Evolutionary conservation across 2,797 vertebrate genomes (phyloP).

Genomic region (Chelidonichthys spinosus): DNA sequence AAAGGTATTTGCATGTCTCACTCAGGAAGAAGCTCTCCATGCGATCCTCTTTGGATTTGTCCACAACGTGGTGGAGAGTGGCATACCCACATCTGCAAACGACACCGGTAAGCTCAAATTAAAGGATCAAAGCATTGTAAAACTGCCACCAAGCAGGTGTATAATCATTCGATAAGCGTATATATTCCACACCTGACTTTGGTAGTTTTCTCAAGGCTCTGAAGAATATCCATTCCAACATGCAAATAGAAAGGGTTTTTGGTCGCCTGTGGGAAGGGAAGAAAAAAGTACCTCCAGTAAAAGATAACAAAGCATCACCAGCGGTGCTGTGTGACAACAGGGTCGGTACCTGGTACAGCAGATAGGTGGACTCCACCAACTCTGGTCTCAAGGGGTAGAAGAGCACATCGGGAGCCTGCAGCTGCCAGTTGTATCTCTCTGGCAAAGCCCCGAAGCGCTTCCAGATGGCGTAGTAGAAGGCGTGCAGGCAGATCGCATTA

Average conservation of each 20-base stretch:
- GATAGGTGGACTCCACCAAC: slow-evolving; percentile 96
- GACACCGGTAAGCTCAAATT: slow-evolving; percentile 20
- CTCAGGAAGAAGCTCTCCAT: slow-evolving; percentile 99
- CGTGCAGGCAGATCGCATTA: slow-evolving; percentile 98
- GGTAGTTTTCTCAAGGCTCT: slow-evolving; percentile 97
- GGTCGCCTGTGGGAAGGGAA: slow-evolving; percentile 87
- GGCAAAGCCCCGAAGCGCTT: slow-evolving; percentile 97
- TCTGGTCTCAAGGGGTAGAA: slow-evolving; percentile 97
- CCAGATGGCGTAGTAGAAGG: slow-evolving; percentile 99
- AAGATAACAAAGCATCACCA: neutral
- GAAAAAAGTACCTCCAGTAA: neutral
- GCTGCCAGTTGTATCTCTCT: slow-evolving; percentile 98
- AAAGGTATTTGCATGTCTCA: slow-evolving; percentile 98
- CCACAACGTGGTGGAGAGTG: slow-evolving; percentile 96
- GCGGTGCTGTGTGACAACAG: neutral
- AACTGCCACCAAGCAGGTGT: neutral
- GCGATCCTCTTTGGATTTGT: slow-evolving; percentile 98
- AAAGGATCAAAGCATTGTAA: neutral
- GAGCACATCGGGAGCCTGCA: slow-evolving; percentile 95
- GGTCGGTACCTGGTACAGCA: slow-evolving; percentile 92
- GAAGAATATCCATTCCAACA: slow-evolving; percentile 98
- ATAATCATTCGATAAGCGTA: neutral
- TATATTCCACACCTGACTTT: slow-evolving; percentile 91
- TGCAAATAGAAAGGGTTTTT: slow-evolving; percentile 99
- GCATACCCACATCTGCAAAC: slow-evolving; percentile 94